Evolutionary conservation across 2,113 vertebrate genomes (phyloP).

Genomic region (Ciconia stormi): DNA sequence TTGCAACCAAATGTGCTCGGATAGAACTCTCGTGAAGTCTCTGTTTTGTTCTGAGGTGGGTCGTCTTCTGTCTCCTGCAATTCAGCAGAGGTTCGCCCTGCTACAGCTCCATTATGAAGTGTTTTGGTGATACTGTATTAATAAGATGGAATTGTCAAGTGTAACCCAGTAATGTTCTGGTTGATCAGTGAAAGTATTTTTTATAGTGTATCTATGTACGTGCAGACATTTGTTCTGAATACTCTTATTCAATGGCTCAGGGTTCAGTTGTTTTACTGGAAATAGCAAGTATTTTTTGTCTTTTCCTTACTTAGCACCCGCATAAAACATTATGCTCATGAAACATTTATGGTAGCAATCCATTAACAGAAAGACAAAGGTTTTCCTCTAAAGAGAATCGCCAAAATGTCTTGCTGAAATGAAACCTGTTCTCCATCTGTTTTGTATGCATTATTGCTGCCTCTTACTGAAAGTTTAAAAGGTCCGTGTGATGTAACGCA

Average conservation of each 20-base stretch:
- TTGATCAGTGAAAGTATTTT: background rate
- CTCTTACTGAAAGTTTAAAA: background rate
- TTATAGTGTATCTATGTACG: background rate
- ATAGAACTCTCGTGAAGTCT: background rate
- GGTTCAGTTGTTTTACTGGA: slow-evolving; percentile 32
- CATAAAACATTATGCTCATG: background rate
- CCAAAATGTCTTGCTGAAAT: background rate
- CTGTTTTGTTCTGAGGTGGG: background rate
- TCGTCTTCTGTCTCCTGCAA: background rate
- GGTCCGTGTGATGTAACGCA: background rate
- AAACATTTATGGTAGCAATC: slow-evolving; percentile 19
- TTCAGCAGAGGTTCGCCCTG: background rate
- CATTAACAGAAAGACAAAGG: slow-evolving; percentile 22
- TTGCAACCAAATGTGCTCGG: background rate
- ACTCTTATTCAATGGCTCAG: background rate
- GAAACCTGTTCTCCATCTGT: background rate
- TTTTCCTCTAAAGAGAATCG: background rate
- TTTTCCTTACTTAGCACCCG: background rate
- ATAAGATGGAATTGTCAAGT: background rate
- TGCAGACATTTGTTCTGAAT: background rate
- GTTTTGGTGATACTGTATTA: background rate
- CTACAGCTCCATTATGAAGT: background rate
- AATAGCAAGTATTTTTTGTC: background rate
- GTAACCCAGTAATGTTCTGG: background rate
- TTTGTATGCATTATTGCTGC: slow-evolving; percentile 23